Conservation (phyloP, 1,140 invertebrate genomes). For the Fragariocoptes setiger region DNA sequence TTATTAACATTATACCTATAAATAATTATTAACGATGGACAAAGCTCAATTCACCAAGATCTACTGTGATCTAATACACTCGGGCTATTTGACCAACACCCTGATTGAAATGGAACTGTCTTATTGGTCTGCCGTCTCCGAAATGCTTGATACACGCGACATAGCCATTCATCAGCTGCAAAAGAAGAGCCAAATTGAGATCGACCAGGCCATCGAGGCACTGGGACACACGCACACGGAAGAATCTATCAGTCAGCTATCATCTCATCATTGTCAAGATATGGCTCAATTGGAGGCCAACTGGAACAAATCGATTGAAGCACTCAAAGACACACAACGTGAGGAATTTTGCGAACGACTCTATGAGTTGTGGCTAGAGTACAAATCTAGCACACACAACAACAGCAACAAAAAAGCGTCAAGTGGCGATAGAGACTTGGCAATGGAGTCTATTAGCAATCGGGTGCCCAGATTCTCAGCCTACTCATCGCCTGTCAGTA, state of each 20-base stretch:
- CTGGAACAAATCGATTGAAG: slow-evolving; percentile 38
- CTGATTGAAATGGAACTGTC: slow-evolving; percentile 42
- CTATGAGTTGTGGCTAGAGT: slow-evolving; percentile 33
- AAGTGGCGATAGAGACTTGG: slow-evolving; percentile 3
- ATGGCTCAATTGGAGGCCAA: slow-evolving; percentile 35
- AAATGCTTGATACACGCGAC: slow-evolving; percentile 29
- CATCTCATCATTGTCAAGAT: slow-evolving; percentile 38
- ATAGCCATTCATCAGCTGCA: slow-evolving; percentile 29
- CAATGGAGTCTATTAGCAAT: slow-evolving; percentile 6
- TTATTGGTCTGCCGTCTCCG: slow-evolving; percentile 33
- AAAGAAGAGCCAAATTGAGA: slow-evolving; percentile 32
- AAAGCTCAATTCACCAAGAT: slow-evolving; percentile 32
- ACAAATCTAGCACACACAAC: slow-evolving; percentile 13
- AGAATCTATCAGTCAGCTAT: slow-evolving; percentile 38
- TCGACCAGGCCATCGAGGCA: slow-evolving; percentile 32
- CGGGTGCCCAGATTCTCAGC: slow-evolving; percentile 3
- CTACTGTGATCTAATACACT: slow-evolving; percentile 47
- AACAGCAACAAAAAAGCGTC: slow-evolving; percentile 10
- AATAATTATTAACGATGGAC: no score
- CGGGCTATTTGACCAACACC: slow-evolving; percentile 32
- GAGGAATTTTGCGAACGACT: slow-evolving; percentile 45
- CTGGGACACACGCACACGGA: slow-evolving; percentile 30
- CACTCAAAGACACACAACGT: slow-evolving; percentile 34
- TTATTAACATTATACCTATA: no score
- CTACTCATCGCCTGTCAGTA: neutral